Evolutionary conservation across 2,797 vertebrate species (phyloP).

Genomic region (Potorous gilbertii): DNA sequence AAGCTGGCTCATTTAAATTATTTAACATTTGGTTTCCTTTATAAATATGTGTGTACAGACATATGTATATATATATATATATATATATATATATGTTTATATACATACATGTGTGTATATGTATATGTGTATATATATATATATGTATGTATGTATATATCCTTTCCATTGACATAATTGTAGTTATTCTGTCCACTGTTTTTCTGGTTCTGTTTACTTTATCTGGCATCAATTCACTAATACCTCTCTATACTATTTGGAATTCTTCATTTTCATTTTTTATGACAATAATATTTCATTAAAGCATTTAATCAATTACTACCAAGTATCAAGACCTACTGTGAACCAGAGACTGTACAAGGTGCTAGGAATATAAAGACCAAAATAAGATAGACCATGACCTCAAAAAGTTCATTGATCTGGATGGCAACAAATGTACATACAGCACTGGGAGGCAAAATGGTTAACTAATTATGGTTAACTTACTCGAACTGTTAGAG

Average conservation of each 20-base stretch:
- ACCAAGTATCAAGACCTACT: not conserved
- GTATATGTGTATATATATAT: rapidly evolving
- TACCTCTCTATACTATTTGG: not conserved
- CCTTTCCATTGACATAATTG: not conserved
- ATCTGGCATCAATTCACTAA: not conserved
- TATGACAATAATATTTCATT: not conserved
- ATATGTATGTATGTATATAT: not conserved
- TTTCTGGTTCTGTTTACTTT: not conserved
- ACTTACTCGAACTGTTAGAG: not conserved
- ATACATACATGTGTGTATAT: not conserved
- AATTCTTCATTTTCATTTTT: not conserved
- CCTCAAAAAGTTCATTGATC: not conserved
- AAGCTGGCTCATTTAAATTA: too few species aligned
- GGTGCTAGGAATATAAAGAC: not conserved
- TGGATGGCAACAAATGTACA: not conserved
- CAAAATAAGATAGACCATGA: not conserved
- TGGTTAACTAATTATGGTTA: too few species aligned
- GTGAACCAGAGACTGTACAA: not conserved
- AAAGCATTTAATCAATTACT: not conserved
- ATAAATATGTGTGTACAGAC: not conserved
- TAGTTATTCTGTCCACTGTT: not conserved
- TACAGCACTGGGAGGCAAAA: not conserved
- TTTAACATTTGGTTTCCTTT: too few species aligned
- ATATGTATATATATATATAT: too few species aligned
- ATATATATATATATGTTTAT: not conserved